Evolutionary conservation across 64 coral and sea anemone genomes (phyloP).

Genomic region (Trachythela sp.): DNA sequence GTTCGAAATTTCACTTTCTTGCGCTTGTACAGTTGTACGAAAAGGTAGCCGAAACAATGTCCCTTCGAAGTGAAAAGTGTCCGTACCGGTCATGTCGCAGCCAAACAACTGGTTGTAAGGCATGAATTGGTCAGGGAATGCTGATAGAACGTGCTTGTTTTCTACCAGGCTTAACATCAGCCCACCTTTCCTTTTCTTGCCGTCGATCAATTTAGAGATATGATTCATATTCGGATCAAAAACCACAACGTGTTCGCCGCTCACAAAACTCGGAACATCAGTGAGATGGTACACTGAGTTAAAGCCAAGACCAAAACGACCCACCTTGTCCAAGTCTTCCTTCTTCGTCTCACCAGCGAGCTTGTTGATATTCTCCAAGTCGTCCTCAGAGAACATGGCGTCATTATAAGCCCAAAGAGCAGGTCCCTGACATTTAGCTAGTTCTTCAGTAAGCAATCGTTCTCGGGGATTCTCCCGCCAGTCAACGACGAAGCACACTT

Average conservation of each 20-base stretch:
- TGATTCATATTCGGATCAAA: slow-evolving; percentile 79
- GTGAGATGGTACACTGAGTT: slow-evolving; percentile 82
- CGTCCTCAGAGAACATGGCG: slow-evolving; percentile 62
- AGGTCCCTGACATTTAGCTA: slow-evolving; percentile 70
- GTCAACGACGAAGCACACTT: slow-evolving; percentile 68
- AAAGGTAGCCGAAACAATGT: slow-evolving; percentile 1
- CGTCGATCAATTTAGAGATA: slow-evolving; percentile 47
- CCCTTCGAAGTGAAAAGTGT: not conserved
- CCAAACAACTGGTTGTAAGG: not conserved
- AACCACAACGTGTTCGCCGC: slow-evolving; percentile 66
- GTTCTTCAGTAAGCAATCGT: slow-evolving; percentile 54
- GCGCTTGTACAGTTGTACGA: not conserved
- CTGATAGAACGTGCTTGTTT: not conserved
- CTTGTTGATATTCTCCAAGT: slow-evolving; percentile 78
- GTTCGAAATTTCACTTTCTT: not conserved
- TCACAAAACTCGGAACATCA: slow-evolving; percentile 78
- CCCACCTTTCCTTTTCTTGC: slow-evolving; percentile 28
- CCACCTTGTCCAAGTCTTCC: slow-evolving; percentile 66
- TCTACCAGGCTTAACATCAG: not conserved
- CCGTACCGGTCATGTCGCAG: not conserved
- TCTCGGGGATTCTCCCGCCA: slow-evolving; percentile 65
- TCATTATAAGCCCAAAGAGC: slow-evolving; percentile 80
- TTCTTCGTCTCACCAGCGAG: slow-evolving; percentile 75
- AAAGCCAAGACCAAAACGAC: slow-evolving; percentile 85
- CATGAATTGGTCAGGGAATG: not conserved